phyloP scores from a whole-genome alignment of 2,113 vertebrate genomes.

The Paradoxurus hermaphroditus region DNA sequence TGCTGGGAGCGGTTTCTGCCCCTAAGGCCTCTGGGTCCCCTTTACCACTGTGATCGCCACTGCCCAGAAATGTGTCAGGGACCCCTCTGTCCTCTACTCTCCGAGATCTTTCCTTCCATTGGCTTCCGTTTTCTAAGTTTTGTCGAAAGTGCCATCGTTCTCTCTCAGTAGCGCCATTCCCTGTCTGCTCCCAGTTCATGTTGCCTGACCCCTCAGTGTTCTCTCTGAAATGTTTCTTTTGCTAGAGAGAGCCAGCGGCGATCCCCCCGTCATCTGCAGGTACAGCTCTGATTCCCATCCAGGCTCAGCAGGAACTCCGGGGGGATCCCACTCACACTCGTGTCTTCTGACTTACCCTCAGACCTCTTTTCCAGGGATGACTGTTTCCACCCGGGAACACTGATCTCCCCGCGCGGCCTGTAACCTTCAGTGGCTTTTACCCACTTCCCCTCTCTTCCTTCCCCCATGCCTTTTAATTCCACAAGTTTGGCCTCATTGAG shows the following conservation, averaged over 20 bases:
- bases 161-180: not conserved
- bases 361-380: not conserved
- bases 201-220: not conserved
- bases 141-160: not conserved
- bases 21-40: not conserved
- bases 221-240: not conserved
- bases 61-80: not conserved
- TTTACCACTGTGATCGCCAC: not conserved
- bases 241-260: not conserved
- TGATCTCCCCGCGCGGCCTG: too few species aligned
- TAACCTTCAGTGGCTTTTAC: not conserved
- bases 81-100: not conserved
- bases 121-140: not conserved
- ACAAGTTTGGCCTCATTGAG: not conserved
- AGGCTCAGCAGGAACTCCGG: not conserved
- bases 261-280: not conserved
- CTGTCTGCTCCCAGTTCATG: not conserved
- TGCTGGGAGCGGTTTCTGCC: not conserved
- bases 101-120: not conserved
- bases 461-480: not conserved
- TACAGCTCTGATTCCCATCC: not conserved
- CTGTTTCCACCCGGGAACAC: not conserved
- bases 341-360: not conserved
- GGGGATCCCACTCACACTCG: not conserved
- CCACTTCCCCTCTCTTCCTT: not conserved